Evolutionary conservation across 2,113 vertebrate genomes (phyloP).

Genomic region (Takifugu flavidus): DNA sequence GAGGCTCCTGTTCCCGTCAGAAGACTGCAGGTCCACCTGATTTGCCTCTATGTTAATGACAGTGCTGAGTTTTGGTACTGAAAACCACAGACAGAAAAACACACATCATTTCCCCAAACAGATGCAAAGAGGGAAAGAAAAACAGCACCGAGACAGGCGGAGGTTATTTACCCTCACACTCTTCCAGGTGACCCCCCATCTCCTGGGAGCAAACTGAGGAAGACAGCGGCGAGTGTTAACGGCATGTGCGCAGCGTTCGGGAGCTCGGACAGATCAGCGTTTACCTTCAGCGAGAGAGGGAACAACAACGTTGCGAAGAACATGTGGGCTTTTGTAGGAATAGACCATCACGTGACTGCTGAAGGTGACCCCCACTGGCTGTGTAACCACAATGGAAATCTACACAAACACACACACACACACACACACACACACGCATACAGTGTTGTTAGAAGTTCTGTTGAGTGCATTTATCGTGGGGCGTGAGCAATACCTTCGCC

Average conservation of each 20-base stretch:
- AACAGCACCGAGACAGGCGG: not conserved
- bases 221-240: not conserved
- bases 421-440: constrained; percentile 13
- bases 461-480: not conserved
- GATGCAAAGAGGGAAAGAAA: not conserved
- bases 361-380: constrained; percentile 43
- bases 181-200: constrained; percentile 12
- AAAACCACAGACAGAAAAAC: not conserved
- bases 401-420: constrained; percentile 24
- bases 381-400: constrained; percentile 52
- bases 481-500: constrained; percentile 44
- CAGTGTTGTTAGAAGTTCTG: not conserved
- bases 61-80: constrained; percentile 50
- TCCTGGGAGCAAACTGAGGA: constrained; percentile 48
- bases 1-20: not conserved
- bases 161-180: constrained; percentile 52
- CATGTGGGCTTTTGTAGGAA: not conserved
- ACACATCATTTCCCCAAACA: not conserved
- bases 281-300: constrained; percentile 63
- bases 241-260: not conserved
- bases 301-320: not conserved
- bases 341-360: constrained; percentile 32
- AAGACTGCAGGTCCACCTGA: constrained; percentile 49
- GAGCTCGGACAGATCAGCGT: not conserved
- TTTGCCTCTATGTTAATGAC: constrained; percentile 15